Evolutionary conservation across 2,888 invertebrate species (phyloP).

Genomic region (Allophyes oxyacanthae): DNA sequence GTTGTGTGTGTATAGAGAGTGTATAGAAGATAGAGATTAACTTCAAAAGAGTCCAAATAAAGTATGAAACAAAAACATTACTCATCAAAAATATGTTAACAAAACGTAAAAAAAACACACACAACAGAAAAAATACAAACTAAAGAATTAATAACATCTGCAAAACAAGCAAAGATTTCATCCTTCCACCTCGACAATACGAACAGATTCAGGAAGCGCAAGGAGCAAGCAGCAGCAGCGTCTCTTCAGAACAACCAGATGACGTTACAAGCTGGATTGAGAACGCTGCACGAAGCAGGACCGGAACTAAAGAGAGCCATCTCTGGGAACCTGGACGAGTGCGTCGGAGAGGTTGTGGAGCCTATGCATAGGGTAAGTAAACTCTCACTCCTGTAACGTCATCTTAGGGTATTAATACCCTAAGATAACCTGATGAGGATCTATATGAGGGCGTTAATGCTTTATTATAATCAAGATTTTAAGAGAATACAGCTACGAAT

Average conservation of each 20-base stretch:
- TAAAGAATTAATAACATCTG: slow-evolving; percentile 2
- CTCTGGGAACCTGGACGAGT: slow-evolving; percentile 98
- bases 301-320: slow-evolving; percentile 99
- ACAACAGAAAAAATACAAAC: not conserved
- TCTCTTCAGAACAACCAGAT: slow-evolving; percentile 91
- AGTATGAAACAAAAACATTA: not conserved
- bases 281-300: slow-evolving; percentile 99
- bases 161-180: slow-evolving; percentile 32
- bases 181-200: slow-evolving; percentile 23
- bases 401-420: too few relatives aligned
- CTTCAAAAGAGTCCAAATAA: not conserved
- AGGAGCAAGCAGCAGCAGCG: slow-evolving; percentile 93
- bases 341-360: slow-evolving; percentile 97
- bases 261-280: slow-evolving; percentile 97
- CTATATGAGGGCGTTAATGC: too few relatives aligned
- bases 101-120: not conserved
- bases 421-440: too few relatives aligned
- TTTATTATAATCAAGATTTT: too few relatives aligned
- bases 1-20: slow-evolving; percentile 18
- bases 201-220: slow-evolving; percentile 96
- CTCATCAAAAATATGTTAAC: not conserved
- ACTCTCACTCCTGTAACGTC: not conserved
- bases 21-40: not conserved
- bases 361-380: slow-evolving; percentile 98
- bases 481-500: too few relatives aligned